These are phyloP conservation scores for Ditylenchus dipsaci DNA, from an alignment of 1,140 invertebrate genomes.

Conservation along the genomic window DNA sequence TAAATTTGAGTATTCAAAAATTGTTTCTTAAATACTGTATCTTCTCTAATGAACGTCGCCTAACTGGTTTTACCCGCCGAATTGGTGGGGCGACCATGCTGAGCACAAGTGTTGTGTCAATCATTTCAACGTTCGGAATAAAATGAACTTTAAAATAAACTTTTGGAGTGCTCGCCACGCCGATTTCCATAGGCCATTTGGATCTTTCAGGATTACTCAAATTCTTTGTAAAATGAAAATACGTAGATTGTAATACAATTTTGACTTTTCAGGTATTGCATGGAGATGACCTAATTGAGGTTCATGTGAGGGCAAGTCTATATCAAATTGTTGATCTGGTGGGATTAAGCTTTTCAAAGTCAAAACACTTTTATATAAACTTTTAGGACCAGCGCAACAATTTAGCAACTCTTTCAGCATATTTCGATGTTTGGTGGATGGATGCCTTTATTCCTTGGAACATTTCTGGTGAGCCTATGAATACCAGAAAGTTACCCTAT, in stretches of 20 bases:
- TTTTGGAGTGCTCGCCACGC: too few relatives aligned
- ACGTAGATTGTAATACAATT: background rate
- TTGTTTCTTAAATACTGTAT: conserved; percentile 1
- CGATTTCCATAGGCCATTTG: too few relatives aligned
- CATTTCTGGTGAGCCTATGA: conserved; percentile 12
- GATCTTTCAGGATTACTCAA: too few relatives aligned
- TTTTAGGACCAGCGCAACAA: conserved; percentile 56
- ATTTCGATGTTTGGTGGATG: conserved; percentile 55
- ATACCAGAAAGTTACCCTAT: too few relatives aligned
- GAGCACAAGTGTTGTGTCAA: too few relatives aligned
- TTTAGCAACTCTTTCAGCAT: conserved; percentile 54
- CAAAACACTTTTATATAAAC: background rate
- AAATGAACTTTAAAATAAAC: too few relatives aligned
- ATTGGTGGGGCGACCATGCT: too few relatives aligned
- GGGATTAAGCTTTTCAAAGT: conserved; percentile 8
- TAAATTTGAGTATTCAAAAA: conserved; percentile 10
- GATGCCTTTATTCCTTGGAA: conserved; percentile 55
- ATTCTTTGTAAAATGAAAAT: too few relatives aligned
- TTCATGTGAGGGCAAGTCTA: conserved; percentile 50
- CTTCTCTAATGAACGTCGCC: too few relatives aligned
- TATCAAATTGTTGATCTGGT: conserved; percentile 57
- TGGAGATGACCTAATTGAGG: conserved; percentile 42
- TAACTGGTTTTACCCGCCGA: too few relatives aligned
- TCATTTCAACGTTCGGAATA: too few relatives aligned
- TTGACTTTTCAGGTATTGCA: conserved; percentile 24